Evolutionary conservation across 2,797 vertebrate species (phyloP), one percentile per base, ranked within the genome.

Genomic region (Phylloscopus collybita): DNA sequence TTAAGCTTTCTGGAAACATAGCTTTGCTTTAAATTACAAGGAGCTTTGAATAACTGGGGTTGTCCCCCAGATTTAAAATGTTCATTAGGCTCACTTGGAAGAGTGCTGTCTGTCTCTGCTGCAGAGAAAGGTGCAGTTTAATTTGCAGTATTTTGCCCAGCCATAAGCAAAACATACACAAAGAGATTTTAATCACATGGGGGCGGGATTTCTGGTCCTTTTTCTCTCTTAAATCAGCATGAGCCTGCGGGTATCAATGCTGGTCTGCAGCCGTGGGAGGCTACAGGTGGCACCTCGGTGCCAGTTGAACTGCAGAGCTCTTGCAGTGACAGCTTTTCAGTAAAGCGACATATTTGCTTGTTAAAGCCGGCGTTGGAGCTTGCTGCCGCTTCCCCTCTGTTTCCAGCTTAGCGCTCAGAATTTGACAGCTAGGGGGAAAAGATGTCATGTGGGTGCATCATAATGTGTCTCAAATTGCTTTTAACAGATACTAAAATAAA

Each of bases 401-500:
- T 92, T 94, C 95, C 79, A 88, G 75, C 64, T 71, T 66, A 70
- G 57, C 2, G 2, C 91, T 81, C 65, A 79, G 71, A 76, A 92
- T 92, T 61, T 78, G 80, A 94, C 88, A 93, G 90, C 76, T 38
- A 11, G 38, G 56, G 49, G n/a, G 13, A 45, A 19, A 61, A 49
- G 78, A 61, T 54, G 45, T 81, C 80, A 76, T 70, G 73, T 84
- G 94, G 85, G 80, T 88, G 76, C 76, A 62, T 75, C 85, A n/a
- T 91, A 80, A 81, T 86, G 91, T 96, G 67, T 86, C 82, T 93
- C 85, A 66, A 75, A 86, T 93, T 51, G 86, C 89, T 88, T 93
- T 90, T 88, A 93, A 75, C 76, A 94, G 90, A 75, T 86, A 88
- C 76, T 88, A 78, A 95, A 94, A 87, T 93, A 86, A 94, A 89